phyloP scores from a whole-genome alignment of 2,888 invertebrate species.

The Hypolimnas misippus region DNA sequence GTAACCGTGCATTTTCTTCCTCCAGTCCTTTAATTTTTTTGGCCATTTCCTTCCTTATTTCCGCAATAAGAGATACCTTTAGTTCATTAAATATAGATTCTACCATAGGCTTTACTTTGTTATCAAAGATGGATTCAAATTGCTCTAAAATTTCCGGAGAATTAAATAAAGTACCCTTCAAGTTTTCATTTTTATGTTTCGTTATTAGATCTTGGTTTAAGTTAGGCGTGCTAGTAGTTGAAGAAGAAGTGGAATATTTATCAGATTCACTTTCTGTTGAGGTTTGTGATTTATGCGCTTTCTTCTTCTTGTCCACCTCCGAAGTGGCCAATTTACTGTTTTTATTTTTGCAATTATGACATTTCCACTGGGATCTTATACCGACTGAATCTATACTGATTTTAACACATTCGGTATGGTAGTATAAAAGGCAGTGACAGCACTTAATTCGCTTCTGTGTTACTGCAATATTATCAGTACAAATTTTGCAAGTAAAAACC shows the following conservation, averaged over 20 bases:
- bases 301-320: slow-evolving; percentile 2
- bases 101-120: slow-evolving; percentile 4
- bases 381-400: neutral
- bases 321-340: slow-evolving; percentile 4
- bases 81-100: slow-evolving; percentile 4
- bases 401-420: slow-evolving; percentile 4
- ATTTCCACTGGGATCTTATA: slow-evolving; percentile 2
- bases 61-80: slow-evolving; percentile 2
- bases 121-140: slow-evolving; percentile 4
- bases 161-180: slow-evolving; percentile 2
- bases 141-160: slow-evolving; percentile 4
- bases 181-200: neutral
- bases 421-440: slow-evolving; percentile 2
- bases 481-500: slow-evolving; percentile 4
- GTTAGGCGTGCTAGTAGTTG: slow-evolving; percentile 1
- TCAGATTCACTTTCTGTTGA: neutral
- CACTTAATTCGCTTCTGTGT: slow-evolving; percentile 4
- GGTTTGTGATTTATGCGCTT: neutral
- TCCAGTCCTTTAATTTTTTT: neutral
- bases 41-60: slow-evolving; percentile 4
- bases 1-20: slow-evolving; percentile 1
- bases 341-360: slow-evolving; percentile 2
- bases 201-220: slow-evolving; percentile 2
- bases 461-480: slow-evolving; percentile 4
- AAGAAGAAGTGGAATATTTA: slow-evolving; percentile 1